Evolutionary conservation across 2,888 invertebrate genomes (phyloP), one percentile per base, ranked within the genome.

Genomic region (Ormyrus nitidulus): DNA sequence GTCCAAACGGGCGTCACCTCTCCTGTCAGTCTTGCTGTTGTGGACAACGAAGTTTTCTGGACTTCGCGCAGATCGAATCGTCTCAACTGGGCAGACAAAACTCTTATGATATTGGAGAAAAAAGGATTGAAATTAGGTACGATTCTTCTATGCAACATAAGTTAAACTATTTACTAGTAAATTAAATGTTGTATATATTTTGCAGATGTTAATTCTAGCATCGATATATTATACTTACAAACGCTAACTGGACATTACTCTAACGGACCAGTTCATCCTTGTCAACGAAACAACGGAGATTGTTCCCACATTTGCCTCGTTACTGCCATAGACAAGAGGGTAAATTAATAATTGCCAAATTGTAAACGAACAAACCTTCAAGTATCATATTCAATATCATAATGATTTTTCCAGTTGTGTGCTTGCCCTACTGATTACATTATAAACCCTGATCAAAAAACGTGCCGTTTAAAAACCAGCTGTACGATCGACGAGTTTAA

Each of bases 291-390:
- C 51, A 93, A 94, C 81, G 94, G 94, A 58, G 93, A 93, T 0
- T 97, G 97, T 86, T 94, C 95, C 3, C 95, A 96, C 87, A 90
- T 96, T 9, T 97, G 97, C 86, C 92, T 95, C 2, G 92, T 94
- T 77, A 87, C 83, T 56, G 81, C 82, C 53, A 13, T 66, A n/a
- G 56, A 34, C 5, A 69, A 80, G 5, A 84, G 82, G 48, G 84
- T 85, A 84, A 83, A 84, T 83, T 61, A 11, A 34, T 34, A 34
- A 34, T 34, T 34, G 34, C 1, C 1, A 34, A 34, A 34, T 34
- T n/a, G n/a, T 13, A 34, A 1, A 34, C 0, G 34, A 34, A 34
- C 34, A 34, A 34, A 34, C 34, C 34, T 34, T 34, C 1, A 34
- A 34, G 34, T 34, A 34, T 34, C 34, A 34, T 34, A 34, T 34